Evolutionary conservation across 2,797 vertebrate species (phyloP).

Genomic region (Malacoctenus gilli): DNA sequence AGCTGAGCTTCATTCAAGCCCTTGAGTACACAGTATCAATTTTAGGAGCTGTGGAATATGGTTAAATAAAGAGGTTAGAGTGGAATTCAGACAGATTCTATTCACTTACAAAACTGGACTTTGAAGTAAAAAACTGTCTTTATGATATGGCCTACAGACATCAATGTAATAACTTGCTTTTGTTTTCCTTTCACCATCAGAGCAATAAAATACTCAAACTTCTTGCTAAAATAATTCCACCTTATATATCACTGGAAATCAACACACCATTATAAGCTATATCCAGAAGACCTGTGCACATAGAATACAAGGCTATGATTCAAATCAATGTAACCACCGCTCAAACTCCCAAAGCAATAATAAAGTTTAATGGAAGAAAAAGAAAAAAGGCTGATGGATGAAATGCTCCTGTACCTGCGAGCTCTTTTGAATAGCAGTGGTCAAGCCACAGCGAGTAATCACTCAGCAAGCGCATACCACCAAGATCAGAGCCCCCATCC

Average conservation of each 20-base stretch:
- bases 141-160: background rate
- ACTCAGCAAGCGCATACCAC: constrained; percentile 30
- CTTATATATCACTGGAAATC: constrained; percentile 17
- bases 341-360: constrained; percentile 54
- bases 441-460: constrained; percentile 48
- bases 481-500: constrained; percentile 20
- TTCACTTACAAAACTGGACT: no score
- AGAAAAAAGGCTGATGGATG: constrained; percentile 45
- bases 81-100: background rate
- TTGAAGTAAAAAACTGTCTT: constrained; percentile 13
- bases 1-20: no score
- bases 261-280: constrained; percentile 35
- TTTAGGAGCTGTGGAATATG: no score
- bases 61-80: no score
- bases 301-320: constrained; percentile 58
- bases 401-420: constrained; percentile 43
- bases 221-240: constrained; percentile 5
- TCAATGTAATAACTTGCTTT: background rate
- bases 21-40: no score
- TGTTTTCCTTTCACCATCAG: background rate
- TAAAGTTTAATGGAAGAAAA: background rate
- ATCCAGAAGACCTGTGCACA: constrained; percentile 39
- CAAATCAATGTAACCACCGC: constrained; percentile 51
- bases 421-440: constrained; percentile 37
- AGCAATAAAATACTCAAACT: constrained; percentile 16